phyloP scores from a whole-genome alignment of 1,140 invertebrate species.

The Drosophila subobscura region DNA sequence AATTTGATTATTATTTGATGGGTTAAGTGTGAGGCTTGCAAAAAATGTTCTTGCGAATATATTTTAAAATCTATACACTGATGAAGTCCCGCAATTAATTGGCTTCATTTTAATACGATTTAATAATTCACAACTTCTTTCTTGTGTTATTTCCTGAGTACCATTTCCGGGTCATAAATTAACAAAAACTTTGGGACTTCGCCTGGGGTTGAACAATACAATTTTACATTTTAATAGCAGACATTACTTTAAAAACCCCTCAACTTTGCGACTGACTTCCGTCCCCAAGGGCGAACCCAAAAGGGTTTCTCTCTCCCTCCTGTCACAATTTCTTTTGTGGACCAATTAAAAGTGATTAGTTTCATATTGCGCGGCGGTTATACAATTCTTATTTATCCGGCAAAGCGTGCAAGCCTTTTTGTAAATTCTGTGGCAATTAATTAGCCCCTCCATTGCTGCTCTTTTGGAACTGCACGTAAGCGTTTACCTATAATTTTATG shows the following conservation, averaged over 20 bases:
- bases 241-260: conserved; percentile 40
- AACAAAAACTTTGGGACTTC: conserved; percentile 17
- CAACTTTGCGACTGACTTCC: no score
- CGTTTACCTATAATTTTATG: conserved; percentile 82
- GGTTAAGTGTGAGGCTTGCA: no score
- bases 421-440: conserved; percentile 70
- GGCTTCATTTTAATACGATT: background rate
- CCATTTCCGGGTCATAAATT: conserved; percentile 42
- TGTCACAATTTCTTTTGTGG: conserved; percentile 65
- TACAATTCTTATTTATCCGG: conserved; percentile 43
- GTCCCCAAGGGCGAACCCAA: background rate
- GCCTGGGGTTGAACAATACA: conserved; percentile 31
- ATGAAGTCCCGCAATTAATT: conserved; percentile 2
- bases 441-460: conserved; percentile 39
- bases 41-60: no score
- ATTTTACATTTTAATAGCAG: conserved; percentile 61
- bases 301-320: conserved; percentile 51
- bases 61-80: no score
- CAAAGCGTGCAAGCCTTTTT: conserved; percentile 60
- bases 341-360: conserved; percentile 78
- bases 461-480: conserved; percentile 70
- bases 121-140: conserved; percentile 3
- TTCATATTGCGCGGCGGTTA: conserved; percentile 71
- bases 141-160: background rate
- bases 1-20: no score